Evolutionary conservation across 2,888 invertebrate genomes (phyloP).

Genomic region (Agrotis clavis): DNA sequence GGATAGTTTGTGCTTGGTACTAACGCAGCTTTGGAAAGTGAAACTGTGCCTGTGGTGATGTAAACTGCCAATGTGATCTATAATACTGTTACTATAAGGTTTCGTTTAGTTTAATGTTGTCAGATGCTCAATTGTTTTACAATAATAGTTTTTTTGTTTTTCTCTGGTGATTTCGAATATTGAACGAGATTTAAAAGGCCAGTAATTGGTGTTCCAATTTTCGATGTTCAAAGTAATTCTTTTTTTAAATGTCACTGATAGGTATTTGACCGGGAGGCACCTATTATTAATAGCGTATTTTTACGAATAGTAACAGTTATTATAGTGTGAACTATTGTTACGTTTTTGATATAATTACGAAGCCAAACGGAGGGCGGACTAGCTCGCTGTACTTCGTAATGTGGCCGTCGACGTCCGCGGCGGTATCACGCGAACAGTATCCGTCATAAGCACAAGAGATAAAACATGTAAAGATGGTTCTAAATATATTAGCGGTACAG

Average conservation of each 20-base stretch:
- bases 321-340: too few species aligned
- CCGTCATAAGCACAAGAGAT: too few species aligned
- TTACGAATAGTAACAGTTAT: background rate
- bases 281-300: background rate
- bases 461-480: too few species aligned
- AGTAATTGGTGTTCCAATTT: constrained; percentile 10
- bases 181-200: constrained; percentile 4
- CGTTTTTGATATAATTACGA: too few species aligned
- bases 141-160: constrained; percentile 16
- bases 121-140: constrained; percentile 6
- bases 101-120: too few species aligned
- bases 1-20: constrained; percentile 28
- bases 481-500: too few species aligned
- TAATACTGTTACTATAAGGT: too few species aligned
- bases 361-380: too few species aligned
- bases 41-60: background rate
- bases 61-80: too few species aligned
- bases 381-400: too few species aligned
- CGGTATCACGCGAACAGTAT: too few species aligned
- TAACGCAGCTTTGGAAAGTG: constrained; percentile 19
- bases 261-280: background rate
- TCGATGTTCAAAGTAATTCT: background rate
- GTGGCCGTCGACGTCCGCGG: too few species aligned
- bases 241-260: background rate
- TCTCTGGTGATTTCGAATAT: constrained; percentile 33